Evolutionary conservation across 1,140 invertebrate species (phyloP).

Genomic region (Pachypsylla venusta): DNA sequence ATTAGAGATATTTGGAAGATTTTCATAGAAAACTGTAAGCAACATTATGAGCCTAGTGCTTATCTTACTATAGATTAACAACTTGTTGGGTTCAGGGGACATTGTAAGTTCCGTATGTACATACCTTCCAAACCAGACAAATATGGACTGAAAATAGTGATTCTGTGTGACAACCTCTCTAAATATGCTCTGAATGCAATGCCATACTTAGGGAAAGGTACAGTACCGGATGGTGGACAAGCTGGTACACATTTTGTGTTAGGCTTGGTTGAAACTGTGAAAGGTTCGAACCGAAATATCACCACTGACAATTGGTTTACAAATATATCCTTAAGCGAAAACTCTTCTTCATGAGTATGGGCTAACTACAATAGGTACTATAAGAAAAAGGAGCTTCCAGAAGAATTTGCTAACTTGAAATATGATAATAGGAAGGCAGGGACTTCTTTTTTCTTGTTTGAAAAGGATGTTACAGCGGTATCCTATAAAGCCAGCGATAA

Average conservation of each 20-base stretch:
- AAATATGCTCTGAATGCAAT: conserved; percentile 22
- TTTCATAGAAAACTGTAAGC: conserved; percentile 16
- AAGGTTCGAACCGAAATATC: conserved; percentile 24
- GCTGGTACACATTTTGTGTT: conserved; percentile 17
- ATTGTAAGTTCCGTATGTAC: conserved; percentile 27
- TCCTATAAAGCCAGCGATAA: too few relatives aligned
- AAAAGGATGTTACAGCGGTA: too few relatives aligned
- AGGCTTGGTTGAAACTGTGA: conserved; percentile 21
- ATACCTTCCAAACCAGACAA: conserved; percentile 28
- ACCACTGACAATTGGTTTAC: conserved; percentile 30
- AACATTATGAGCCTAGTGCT: conserved; percentile 13
- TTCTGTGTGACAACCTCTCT: conserved; percentile 20
- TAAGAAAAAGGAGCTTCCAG: too few relatives aligned
- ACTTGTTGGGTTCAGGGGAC: conserved; percentile 23
- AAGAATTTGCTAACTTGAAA: too few relatives aligned
- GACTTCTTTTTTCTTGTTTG: too few relatives aligned
- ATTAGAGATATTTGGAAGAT: conserved; percentile 18
- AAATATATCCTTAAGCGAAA: conserved; percentile 8
- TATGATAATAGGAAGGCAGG: too few relatives aligned
- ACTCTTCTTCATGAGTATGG: too few relatives aligned
- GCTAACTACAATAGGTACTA: too few relatives aligned
- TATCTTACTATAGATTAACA: conserved; percentile 22
- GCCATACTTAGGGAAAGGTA: conserved; percentile 22
- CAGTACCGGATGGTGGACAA: conserved; percentile 3
- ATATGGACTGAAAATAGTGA: conserved; percentile 24